Conservation (phyloP, 2,113 vertebrate species). For the Willisornis vidua region DNA sequence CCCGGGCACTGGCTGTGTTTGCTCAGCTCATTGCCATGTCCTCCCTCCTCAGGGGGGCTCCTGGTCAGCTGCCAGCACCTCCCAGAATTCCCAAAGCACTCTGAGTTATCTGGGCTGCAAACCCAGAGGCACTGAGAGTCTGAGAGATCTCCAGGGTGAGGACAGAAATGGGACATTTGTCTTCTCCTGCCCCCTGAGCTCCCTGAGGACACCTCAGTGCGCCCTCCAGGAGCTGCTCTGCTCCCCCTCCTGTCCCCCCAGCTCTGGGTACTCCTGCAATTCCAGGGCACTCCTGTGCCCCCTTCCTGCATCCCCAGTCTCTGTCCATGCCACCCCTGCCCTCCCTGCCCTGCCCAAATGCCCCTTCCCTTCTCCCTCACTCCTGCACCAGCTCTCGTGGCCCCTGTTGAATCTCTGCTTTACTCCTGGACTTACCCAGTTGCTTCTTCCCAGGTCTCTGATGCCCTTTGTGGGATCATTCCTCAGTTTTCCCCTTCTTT, state of each 20-base stretch:
- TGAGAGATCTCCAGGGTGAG: neutral
- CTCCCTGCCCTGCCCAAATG: neutral
- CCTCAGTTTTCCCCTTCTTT: neutral
- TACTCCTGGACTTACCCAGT: fast-evolving
- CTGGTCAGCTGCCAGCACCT: neutral
- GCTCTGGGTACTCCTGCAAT: neutral
- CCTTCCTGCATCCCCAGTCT: neutral
- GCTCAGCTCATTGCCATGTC: neutral
- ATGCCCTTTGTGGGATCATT: neutral
- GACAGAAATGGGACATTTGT: neutral
- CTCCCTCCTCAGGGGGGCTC: neutral
- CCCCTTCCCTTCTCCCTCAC: neutral
- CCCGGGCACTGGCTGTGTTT: neutral
- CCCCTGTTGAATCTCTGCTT: neutral
- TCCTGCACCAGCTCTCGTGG: neutral
- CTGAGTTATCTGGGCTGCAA: neutral
- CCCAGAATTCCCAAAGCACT: neutral
- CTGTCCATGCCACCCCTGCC: neutral
- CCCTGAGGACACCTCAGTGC: neutral
- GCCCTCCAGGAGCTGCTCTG: neutral
- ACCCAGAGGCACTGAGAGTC: neutral
- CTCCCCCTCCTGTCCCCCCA: neutral
- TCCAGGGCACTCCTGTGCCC: too few species aligned
- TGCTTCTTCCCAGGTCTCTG: neutral
- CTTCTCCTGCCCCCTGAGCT: too few species aligned